Conservation (phyloP, 2,113 vertebrate species). For the Pogona vitticeps region DNA sequence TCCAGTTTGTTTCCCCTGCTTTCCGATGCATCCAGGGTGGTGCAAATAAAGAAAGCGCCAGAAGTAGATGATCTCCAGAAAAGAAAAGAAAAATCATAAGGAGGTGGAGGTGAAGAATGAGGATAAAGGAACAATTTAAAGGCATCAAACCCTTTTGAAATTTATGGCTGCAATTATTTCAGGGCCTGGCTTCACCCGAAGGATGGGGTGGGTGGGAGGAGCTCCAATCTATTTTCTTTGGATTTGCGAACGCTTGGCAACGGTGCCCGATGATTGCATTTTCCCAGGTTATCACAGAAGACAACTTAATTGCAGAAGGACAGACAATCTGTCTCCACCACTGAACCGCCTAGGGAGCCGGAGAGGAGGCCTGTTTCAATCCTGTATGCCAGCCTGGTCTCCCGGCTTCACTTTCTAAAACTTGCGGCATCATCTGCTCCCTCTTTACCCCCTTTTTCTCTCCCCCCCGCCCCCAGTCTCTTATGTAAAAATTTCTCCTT, state of each 20-base stretch:
- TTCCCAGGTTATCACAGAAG: conserved; percentile 42
- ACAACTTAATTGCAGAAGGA: conserved; percentile 39
- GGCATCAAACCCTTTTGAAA: not conserved
- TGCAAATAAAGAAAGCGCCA: not conserved
- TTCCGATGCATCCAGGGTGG: not conserved
- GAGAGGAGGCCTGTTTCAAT: not conserved
- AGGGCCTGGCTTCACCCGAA: not conserved
- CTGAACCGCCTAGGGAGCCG: conserved; percentile 16
- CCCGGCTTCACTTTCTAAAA: not conserved
- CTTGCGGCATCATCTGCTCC: not conserved
- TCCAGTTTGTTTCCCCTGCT: not conserved
- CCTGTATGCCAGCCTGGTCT: not conserved
- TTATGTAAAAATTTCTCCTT: not conserved
- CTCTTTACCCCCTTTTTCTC: too few relatives aligned
- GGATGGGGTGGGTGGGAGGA: not conserved
- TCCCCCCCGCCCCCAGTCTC: not conserved
- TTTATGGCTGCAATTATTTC: not conserved
- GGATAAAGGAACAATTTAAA: not conserved
- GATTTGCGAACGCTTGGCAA: conserved; percentile 21
- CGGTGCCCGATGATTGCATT: conserved; percentile 25
- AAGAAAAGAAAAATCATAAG: not conserved
- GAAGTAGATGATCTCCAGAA: not conserved
- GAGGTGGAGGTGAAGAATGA: not conserved
- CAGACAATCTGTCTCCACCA: conserved; percentile 34
- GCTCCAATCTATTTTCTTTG: conserved; percentile 8